These are phyloP conservation scores for Altica lythri DNA, from an alignment of 2,888 invertebrate genomes.

Conservation along the genomic window DNA sequence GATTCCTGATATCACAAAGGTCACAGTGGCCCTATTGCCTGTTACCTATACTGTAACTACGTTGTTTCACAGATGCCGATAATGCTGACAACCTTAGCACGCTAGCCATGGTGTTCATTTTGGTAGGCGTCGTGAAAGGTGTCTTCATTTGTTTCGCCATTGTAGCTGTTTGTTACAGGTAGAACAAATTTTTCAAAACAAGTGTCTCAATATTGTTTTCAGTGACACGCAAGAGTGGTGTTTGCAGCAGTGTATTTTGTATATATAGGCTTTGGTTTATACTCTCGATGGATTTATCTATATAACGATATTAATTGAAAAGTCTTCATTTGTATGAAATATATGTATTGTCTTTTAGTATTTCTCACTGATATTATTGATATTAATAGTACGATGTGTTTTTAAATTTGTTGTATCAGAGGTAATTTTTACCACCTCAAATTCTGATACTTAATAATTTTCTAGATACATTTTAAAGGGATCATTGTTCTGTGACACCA, in stretches of 20 bases:
- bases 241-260: conserved; percentile 51
- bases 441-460: too few species aligned
- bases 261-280: conserved; percentile 53
- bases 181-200: conserved; percentile 48
- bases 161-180: conserved; percentile 96
- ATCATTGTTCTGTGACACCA: too few species aligned
- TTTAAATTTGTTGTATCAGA: too few species aligned
- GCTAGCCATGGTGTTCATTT: conserved; percentile 87
- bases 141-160: conserved; percentile 96
- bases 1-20: too few species aligned
- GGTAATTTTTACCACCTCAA: too few species aligned
- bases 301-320: conserved; percentile 23
- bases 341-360: background rate
- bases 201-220: background rate
- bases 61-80: conserved; percentile 68
- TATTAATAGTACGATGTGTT: too few species aligned
- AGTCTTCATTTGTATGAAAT: background rate
- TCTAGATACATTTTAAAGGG: too few species aligned
- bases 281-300: conserved; percentile 5
- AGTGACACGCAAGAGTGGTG: conserved; percentile 22
- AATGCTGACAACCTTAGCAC: conserved; percentile 85
- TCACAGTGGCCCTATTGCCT: too few species aligned
- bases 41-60: too few species aligned
- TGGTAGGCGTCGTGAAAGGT: conserved; percentile 88
- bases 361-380: background rate